Evolutionary conservation across 2,113 vertebrate species (phyloP).

Genomic region (Myiagra hebetior): DNA sequence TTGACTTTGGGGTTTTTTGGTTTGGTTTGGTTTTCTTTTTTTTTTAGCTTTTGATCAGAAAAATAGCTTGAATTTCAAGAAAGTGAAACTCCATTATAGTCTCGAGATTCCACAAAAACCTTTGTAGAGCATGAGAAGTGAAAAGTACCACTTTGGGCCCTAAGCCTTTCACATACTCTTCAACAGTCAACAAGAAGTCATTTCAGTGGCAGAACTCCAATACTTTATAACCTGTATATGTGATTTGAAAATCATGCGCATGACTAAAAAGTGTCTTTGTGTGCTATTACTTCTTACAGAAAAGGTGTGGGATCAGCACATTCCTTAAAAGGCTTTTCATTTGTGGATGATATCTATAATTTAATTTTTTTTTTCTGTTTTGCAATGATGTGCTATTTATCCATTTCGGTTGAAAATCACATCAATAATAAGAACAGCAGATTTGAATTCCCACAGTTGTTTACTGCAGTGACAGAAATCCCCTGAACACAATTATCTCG

Average conservation of each 20-base stretch:
- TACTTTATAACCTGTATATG: not conserved
- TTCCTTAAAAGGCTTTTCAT: not conserved
- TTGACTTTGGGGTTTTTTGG: not conserved
- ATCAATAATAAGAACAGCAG: not conserved
- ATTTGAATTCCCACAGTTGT: conserved; percentile 23
- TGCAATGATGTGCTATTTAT: not conserved
- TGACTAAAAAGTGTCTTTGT: not conserved
- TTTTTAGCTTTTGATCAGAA: not conserved
- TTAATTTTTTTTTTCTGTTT: not conserved
- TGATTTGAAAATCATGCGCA: not conserved
- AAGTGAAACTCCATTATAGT: not conserved
- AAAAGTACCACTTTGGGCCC: not conserved
- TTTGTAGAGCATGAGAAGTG: not conserved
- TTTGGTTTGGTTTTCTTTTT: not conserved
- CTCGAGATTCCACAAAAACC: not conserved
- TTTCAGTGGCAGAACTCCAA: not conserved
- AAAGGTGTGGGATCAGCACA: not conserved
- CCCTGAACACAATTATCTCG: conserved; percentile 21
- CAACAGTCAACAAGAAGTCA: not conserved
- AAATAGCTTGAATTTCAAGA: not conserved
- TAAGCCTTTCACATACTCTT: not conserved
- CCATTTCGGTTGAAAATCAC: not conserved
- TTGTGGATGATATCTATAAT: not conserved
- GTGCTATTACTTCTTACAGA: not conserved
- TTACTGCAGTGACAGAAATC: conserved; percentile 41